Percentiles rank a stretch among this genome's conserved stretches.
These are phyloP conservation scores for Lasiurus cinereus DNA, from an alignment of 2,113 vertebrate species.

Conservation along the genomic window DNA sequence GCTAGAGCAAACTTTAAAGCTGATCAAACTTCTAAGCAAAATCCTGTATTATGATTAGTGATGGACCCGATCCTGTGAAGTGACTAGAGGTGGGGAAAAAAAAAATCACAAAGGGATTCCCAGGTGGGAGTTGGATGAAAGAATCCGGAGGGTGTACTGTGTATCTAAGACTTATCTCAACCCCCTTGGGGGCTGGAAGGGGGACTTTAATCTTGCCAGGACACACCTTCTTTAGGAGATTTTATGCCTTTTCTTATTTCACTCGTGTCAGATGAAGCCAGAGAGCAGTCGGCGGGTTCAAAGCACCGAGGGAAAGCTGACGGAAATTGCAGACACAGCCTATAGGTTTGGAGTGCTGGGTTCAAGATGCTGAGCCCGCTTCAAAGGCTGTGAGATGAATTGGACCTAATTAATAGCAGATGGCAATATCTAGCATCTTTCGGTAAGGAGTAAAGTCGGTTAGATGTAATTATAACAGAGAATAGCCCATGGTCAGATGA, in stretches of 20 bases:
- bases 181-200: conserved; percentile 46
- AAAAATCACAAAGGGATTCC: conserved; percentile 64
- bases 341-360: not conserved
- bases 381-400: not conserved
- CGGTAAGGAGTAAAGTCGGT: not conserved
- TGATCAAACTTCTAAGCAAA: conserved; percentile 78
- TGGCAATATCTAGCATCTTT: not conserved
- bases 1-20: conserved; percentile 69
- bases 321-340: conserved; percentile 5
- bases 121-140: conserved; percentile 69
- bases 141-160: conserved; percentile 46
- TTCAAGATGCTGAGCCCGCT: not conserved
- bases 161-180: conserved; percentile 60
- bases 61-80: conserved; percentile 74
- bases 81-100: conserved; percentile 65
- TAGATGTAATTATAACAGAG: not conserved
- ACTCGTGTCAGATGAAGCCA: conserved; percentile 43
- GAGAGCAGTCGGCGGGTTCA: conserved; percentile 42
- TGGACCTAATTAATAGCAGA: conserved; percentile 41
- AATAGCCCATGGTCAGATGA: not conserved
- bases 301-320: conserved; percentile 37
- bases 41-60: conserved; percentile 81
- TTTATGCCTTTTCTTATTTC: conserved; percentile 64
- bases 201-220: conserved; percentile 70
- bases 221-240: conserved; percentile 64